Evolutionary conservation across 2,797 vertebrate species (phyloP).

Genomic region (Gadopsis marmoratus): DNA sequence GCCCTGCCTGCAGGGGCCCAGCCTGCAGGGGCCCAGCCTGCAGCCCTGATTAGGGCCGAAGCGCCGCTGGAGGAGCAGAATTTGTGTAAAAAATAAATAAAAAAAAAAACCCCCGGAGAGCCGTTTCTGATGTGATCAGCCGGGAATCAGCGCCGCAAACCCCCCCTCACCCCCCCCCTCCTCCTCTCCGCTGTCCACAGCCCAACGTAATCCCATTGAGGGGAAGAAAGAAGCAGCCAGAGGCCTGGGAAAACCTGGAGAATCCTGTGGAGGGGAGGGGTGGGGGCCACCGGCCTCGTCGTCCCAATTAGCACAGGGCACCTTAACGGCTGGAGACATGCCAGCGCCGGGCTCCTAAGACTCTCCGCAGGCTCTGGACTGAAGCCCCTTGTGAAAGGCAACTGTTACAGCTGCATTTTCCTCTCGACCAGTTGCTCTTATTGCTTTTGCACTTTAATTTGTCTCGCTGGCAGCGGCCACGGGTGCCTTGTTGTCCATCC

Average conservation of each 20-base stretch:
- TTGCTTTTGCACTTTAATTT: not conserved
- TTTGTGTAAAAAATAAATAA: slow-evolving; percentile 84
- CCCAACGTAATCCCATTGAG: slow-evolving; percentile 89
- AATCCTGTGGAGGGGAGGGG: slow-evolving; percentile 61
- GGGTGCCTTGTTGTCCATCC: no score
- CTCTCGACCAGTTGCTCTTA: slow-evolving; percentile 16
- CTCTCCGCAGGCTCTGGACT: slow-evolving; percentile 42
- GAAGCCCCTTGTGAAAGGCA: slow-evolving; percentile 46
- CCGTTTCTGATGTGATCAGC: slow-evolving; percentile 89
- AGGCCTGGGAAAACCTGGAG: slow-evolving; percentile 85
- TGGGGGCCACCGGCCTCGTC: slow-evolving; percentile 71
- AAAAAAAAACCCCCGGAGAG: slow-evolving; percentile 77
- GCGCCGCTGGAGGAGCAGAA: slow-evolving; percentile 63
- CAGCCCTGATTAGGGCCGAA: slow-evolving; percentile 69
- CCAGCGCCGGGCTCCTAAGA: slow-evolving; percentile 42
- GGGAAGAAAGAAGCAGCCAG: slow-evolving; percentile 79
- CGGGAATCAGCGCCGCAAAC: slow-evolving; percentile 56
- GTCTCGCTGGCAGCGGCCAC: no score
- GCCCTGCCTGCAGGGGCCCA: no score
- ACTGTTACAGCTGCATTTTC: slow-evolving; percentile 44
- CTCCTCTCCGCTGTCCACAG: slow-evolving; percentile 52
- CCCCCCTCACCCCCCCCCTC: no score
- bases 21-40: no score
- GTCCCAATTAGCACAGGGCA: slow-evolving; percentile 88
- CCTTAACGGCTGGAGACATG: slow-evolving; percentile 73